Base-by-base conservation (phyloP, 1,140 invertebrate species). In the Melitaea cinxia region DNA sequence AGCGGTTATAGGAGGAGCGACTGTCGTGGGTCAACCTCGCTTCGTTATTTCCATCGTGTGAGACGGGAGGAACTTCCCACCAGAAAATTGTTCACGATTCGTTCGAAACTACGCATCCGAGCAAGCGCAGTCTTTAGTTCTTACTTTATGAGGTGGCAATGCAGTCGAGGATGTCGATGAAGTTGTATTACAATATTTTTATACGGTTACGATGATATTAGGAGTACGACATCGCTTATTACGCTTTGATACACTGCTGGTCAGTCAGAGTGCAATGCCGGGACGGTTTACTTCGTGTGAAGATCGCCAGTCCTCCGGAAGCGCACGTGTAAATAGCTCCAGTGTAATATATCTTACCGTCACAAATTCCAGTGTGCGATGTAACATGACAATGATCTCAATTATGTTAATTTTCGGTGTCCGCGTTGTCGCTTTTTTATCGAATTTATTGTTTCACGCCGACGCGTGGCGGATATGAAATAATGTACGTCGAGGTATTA, bases 311-410 rank as follows among this genome's bases (percentile, higher is more conserved):
- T 59, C 12, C 47, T 19, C 7, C 39, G 21, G 39, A 19, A 21
- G 23, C 19, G 42, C 1, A 54, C 24, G 23, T 68, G 66, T 68
- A 68, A 47, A 68, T 68, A 68, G 54, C 23, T 49, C 58, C 53
- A 62, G 9, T 30, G 53, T 49, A 50, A 23, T 42, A 47, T 3
- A 21, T 10, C 28, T 35, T 42, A n/a, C 55, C 55, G 71, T 76
- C 72, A 72, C 70, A 73, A 72, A 70, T 70, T 65, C 68, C 66
- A 70, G 53, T 26, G 50, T 39, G 24, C 53, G 50, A 50, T 64
- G 60, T 53, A 59, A 52, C 66, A 53, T 62, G 62, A 59, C 24
- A 28, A 70, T 78, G 81, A 83, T 83, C 81, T 83, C 81, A 81
- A 42, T 60, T 53, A 54, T 60, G 52, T 66, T 72, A 73, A 75